These are phyloP conservation scores for Lepilemur septentrionalis DNA, from an alignment of 2,797 vertebrate species.

Conservation along the genomic window DNA sequence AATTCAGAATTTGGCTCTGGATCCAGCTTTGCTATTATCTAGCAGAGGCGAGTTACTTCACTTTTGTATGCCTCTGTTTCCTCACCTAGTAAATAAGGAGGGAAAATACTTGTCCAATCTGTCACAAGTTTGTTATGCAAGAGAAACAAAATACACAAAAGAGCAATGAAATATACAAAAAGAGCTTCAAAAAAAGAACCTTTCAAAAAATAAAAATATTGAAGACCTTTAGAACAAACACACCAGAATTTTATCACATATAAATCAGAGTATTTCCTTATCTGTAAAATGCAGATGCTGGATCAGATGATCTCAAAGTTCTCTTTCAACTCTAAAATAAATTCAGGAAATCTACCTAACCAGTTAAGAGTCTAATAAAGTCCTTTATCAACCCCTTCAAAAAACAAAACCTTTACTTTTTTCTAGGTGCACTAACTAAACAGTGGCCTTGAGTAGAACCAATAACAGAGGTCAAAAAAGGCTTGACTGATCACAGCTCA, in stretches of 20 bases:
- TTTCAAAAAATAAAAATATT: not conserved
- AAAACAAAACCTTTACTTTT: constrained; percentile 22
- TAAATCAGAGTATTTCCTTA: not conserved
- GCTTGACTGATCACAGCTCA: not conserved
- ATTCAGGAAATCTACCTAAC: not conserved
- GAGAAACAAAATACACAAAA: not conserved
- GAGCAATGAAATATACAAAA: not conserved
- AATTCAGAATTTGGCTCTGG: not conserved
- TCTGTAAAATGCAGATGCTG: not conserved
- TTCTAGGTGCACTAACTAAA: not conserved
- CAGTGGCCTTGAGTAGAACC: not conserved
- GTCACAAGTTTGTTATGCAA: not conserved
- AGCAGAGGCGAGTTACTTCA: not conserved
- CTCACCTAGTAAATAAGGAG: not conserved
- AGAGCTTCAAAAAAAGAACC: not conserved
- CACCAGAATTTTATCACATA: not conserved
- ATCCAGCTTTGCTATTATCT: not conserved
- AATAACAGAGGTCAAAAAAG: not conserved
- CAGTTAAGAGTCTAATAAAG: not conserved
- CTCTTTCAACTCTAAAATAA: constrained; percentile 13
- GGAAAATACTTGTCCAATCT: not conserved
- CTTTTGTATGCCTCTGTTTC: not conserved
- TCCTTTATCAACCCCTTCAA: not conserved
- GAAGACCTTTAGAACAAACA: not conserved
- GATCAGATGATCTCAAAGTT: not conserved